phyloP scores from a whole-genome alignment of 2,113 vertebrate genomes.

The Istiophorus platypterus region DNA sequence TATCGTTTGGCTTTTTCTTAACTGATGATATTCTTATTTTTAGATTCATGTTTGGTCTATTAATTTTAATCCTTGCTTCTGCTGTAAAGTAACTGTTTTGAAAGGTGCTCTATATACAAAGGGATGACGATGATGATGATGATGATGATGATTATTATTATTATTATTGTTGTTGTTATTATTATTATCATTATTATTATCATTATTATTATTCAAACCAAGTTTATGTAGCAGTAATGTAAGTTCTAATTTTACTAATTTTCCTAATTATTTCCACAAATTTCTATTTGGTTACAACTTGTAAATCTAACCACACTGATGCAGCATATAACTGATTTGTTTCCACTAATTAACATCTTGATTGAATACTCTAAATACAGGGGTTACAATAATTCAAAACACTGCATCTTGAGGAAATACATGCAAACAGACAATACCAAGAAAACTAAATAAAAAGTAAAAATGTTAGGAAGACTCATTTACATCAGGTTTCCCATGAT shows the following conservation, averaged over 20 bases:
- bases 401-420: background rate
- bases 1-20: too few species aligned
- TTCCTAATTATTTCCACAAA: background rate
- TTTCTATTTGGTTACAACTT: background rate
- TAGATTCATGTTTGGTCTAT: background rate
- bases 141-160: too few species aligned
- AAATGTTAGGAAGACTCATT: too few species aligned
- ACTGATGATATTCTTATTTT: background rate
- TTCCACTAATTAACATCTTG: background rate
- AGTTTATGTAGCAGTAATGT: background rate
- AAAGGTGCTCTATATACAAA: background rate
- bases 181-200: too few species aligned
- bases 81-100: background rate
- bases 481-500: background rate
- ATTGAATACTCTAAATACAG: background rate
- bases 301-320: background rate
- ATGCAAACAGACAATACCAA: background rate
- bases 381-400: background rate
- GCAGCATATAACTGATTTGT: background rate
- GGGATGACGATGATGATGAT: too few species aligned
- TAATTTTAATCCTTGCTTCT: background rate
- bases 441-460: background rate
- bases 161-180: background rate
- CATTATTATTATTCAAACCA: background rate
- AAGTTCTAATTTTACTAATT: background rate